A percentile compares a stretch with the other conserved stretches of the same genome.
Evolutionary conservation across 2,113 vertebrate species (phyloP).

Genomic region (Heterocephalus glaber): DNA sequence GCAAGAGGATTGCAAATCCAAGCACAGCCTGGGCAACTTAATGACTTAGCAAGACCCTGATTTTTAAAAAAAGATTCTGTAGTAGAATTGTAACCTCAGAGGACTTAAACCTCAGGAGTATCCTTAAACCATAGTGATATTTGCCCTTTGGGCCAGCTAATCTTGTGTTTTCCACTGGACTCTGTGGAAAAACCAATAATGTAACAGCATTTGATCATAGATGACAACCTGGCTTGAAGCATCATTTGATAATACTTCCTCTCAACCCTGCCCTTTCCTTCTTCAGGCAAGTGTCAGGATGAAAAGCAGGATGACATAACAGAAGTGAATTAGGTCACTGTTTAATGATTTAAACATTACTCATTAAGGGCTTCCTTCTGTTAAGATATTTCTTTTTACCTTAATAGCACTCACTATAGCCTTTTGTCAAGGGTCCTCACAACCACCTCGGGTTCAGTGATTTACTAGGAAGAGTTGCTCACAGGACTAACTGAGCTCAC

Average conservation of each 20-base stretch:
- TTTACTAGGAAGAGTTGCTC: neutral
- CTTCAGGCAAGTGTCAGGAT: neutral
- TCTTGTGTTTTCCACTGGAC: neutral
- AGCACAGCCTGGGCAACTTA: neutral
- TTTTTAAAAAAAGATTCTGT: neutral
- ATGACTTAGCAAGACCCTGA: neutral
- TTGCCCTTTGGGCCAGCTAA: neutral
- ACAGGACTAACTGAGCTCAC: neutral
- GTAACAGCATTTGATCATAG: neutral
- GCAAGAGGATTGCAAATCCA: neutral
- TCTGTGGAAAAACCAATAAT: neutral
- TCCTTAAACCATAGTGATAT: neutral
- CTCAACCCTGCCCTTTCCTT: neutral
- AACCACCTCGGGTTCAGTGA: neutral
- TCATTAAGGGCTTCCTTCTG: neutral
- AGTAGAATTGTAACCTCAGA: neutral
- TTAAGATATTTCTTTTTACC: neutral
- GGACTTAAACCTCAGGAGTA: neutral
- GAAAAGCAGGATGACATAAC: neutral
- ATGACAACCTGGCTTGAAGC: neutral
- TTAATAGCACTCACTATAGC: neutral
- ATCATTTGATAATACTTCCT: neutral
- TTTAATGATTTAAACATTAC: conserved; percentile 23
- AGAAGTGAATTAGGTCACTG: neutral
- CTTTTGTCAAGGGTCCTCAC: neutral